Evolutionary conservation across 2,113 vertebrate genomes (phyloP).

Genomic region (Oreochromis spilurus): DNA sequence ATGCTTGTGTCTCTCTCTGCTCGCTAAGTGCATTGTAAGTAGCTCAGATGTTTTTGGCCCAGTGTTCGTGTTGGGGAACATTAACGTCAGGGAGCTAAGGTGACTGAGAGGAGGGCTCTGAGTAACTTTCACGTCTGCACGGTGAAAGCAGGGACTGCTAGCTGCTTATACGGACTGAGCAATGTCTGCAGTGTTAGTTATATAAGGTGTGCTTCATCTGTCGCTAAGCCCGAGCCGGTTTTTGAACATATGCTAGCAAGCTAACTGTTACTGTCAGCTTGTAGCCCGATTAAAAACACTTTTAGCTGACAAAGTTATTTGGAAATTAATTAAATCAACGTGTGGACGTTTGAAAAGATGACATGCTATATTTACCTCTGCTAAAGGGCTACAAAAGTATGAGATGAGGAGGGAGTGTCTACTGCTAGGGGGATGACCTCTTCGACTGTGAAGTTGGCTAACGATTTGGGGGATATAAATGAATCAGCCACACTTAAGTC

Average conservation of each 20-base stretch:
- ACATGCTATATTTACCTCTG: background rate
- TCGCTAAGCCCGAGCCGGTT: background rate
- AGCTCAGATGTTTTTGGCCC: background rate
- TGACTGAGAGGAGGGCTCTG: background rate
- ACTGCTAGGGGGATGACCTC: background rate
- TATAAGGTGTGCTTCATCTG: background rate
- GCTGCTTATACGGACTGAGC: background rate
- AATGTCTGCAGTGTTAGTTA: background rate
- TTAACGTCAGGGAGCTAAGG: constrained; percentile 10
- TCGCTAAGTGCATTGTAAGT: background rate
- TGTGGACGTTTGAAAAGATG: background rate
- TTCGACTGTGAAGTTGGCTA: background rate
- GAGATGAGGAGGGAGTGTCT: background rate
- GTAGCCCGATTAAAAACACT: background rate
- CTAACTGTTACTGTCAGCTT: background rate
- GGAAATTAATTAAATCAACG: background rate
- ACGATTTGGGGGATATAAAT: background rate
- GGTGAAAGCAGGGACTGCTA: background rate
- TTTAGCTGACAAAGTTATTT: background rate
- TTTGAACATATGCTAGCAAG: constrained; percentile 33
- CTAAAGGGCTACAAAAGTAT: background rate
- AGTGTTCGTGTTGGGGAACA: background rate
- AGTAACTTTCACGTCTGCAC: background rate
- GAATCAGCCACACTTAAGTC: background rate
- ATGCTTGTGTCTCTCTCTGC: rapidly evolving